These are phyloP conservation scores for Leptoclinus maculatus DNA, from an alignment of 2,797 vertebrate genomes.

Conservation along the genomic window DNA sequence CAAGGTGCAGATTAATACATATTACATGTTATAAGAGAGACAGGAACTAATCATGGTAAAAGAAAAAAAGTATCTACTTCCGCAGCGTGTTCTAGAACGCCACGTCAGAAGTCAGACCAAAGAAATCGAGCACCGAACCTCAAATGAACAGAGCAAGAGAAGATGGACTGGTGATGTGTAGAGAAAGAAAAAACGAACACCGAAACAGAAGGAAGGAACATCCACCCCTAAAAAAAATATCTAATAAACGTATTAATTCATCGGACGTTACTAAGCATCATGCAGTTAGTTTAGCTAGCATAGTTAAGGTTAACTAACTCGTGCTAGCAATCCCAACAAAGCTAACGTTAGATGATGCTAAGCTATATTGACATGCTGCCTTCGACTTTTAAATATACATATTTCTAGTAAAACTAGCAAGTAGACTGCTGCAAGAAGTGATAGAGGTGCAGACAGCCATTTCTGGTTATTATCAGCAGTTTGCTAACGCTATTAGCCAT, in stretches of 20 bases:
- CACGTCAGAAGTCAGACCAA: constrained; percentile 81
- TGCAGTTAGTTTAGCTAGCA: neutral
- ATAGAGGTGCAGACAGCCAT: neutral
- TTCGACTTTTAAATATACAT: neutral
- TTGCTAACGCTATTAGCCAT: constrained; percentile 33
- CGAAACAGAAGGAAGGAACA: neutral
- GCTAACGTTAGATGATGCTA: neutral
- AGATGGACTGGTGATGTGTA: neutral
- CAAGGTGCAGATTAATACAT: neutral
- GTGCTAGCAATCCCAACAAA: neutral
- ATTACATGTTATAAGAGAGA: neutral
- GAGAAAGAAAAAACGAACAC: neutral
- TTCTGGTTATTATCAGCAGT: neutral
- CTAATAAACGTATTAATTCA: neutral
- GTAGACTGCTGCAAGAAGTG: neutral
- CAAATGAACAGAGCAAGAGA: constrained; percentile 4
- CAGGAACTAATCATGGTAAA: neutral
- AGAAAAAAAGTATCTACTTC: constrained; percentile 57
- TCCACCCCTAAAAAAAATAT: neutral
- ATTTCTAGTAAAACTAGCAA: neutral
- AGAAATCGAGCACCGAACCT: constrained; percentile 57
- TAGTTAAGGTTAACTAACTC: neutral
- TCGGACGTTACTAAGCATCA: neutral
- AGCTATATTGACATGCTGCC: neutral
- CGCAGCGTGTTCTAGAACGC: constrained; percentile 71